Conservation (phyloP, 2,113 vertebrate species). For the Muntiacus muntjak region DNA sequence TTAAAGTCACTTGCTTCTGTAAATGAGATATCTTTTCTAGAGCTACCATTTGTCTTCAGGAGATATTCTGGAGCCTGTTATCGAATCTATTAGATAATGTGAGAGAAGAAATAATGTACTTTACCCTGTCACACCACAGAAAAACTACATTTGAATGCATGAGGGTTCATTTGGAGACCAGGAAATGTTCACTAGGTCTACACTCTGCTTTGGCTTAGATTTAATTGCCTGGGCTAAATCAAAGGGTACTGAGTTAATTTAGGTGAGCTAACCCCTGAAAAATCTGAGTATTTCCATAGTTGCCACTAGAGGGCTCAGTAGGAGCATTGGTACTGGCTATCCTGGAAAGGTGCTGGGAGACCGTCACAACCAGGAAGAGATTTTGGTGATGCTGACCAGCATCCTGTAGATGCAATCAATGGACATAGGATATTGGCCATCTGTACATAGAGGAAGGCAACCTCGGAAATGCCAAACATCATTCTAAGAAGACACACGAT, state of each 20-base stretch:
- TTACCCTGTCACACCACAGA: background rate
- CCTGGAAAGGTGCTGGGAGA: background rate
- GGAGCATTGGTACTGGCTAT: background rate
- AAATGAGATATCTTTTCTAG: background rate
- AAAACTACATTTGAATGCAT: background rate
- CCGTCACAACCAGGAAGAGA: background rate
- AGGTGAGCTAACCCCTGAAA: background rate
- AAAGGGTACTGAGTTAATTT: background rate
- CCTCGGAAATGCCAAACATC: background rate
- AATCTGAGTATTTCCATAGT: background rate
- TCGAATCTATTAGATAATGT: background rate
- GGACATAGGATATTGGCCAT: background rate
- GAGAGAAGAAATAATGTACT: background rate
- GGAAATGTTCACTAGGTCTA: background rate
- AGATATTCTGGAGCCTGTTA: background rate
- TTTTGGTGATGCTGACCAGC: background rate
- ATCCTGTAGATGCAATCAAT: background rate
- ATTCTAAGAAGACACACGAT: background rate
- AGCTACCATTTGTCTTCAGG: background rate
- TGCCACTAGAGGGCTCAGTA: constrained; percentile 22
- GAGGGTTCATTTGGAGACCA: background rate
- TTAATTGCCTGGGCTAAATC: background rate
- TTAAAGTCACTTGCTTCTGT: background rate
- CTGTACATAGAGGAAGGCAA: background rate
- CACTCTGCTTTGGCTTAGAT: background rate